Base-by-base conservation (phyloP, 1,140 invertebrate genomes). In the Sinella curviseta region DNA sequence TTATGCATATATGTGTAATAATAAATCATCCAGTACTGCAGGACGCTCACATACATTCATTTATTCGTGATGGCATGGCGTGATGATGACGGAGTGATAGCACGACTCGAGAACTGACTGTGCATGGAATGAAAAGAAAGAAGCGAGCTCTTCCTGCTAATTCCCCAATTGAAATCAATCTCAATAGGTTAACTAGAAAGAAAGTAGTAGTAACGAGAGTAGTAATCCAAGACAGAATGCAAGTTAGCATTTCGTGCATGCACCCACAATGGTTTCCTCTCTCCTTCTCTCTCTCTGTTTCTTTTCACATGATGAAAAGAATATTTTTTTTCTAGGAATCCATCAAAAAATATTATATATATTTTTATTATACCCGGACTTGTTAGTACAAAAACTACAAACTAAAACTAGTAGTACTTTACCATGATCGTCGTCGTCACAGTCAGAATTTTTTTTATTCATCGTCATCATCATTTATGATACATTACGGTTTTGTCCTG, bases 141-240 rank as follows among this genome's bases (percentile, higher is more conserved):
- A 3, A 70, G 30, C 8, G 31, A 30, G 57, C 24, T 60, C 20
- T 48, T 24, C 1, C 76, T 74, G 73, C 48, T 73, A 82, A 82
- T 83, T 81, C 82, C 82, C 79, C 65, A 70, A 80, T 30, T 39
- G 79, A 81, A 83, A 83, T 83, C 82, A 83, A 83, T 83, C 82
- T 83, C 82, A 83, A 83, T 83, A 78, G 75, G 35, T 12, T 20
- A 35, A 60, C 8, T 14, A n/a, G 14, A 60, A 60, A 4, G 24
- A 8, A 26, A 60, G 24, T 14, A 60, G 39, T 48, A n/a, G 57
- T 48, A 4, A 48, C n/a, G 39, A 26, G 24, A 60, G 24, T 26
- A 60, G 24, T 60, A 60, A 60, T 4, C 4, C 4, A n/a, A n/a
- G n/a, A n/a, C n/a, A n/a, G n/a, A n/a, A 48, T 8, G 17, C 12